Evolutionary conservation across 2,113 vertebrate species (phyloP), one percentile per base, ranked within the genome.

Genomic region (Anoura caudifer): DNA sequence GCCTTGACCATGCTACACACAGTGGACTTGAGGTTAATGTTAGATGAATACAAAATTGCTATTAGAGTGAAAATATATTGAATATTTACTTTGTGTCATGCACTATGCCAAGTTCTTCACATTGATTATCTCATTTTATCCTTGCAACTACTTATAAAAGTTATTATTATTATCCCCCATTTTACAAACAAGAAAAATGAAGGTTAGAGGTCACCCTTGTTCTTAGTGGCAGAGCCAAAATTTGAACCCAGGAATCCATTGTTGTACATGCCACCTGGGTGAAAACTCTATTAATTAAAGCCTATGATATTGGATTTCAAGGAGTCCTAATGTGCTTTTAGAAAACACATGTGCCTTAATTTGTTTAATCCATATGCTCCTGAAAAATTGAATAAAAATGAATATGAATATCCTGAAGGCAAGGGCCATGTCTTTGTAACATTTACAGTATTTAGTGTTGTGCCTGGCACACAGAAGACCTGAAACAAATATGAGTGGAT

Each of bases 121-220:
- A 17, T 92, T n/a, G 36, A 36, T 89, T 19, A 24, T 83, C 45
- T 91, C 41, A n/a, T 79, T 93, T 95, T 84, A 79, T 88, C 15
- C 8, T 89, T 16, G 54, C 22, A 76, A 45, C 52, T 76, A 81
- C 24, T 88, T 54, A 63, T 8, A 33, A 43, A 79, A n/a, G 77
- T 91, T 73, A n/a, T 38, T 72, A 12, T 94, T 76, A 87, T 52
- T n/a, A 67, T 13, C 12, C 43, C 43, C 38, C 50, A 65, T 67
- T 92, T 90, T 69, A 63, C 7, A 91, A 80, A 59, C 63, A 75
- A 91, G 67, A 76, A 77, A 91, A 95, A 69, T n/a, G 61, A 91
- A 75, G 47, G 38, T 95, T 95, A 79, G 28, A 81, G 43, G 41
- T 43, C 87, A 86, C 22, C 69, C 28, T 93, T 95, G 41, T 80